Base-by-base conservation (phyloP, 2,888 invertebrate species). In the Germaria angustata region DNA sequence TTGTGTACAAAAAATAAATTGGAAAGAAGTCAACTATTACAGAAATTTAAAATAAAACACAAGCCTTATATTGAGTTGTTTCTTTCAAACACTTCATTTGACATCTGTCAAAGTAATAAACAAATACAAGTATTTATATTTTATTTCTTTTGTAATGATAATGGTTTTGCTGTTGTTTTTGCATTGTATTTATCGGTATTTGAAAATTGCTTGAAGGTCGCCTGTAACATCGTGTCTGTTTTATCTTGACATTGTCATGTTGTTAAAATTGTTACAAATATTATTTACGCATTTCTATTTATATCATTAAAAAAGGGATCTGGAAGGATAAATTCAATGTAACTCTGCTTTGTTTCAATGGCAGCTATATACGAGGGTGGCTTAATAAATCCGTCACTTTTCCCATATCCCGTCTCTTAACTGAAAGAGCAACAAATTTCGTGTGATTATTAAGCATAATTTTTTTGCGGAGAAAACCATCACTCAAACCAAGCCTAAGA, bases 131-230 rank as follows among this genome's bases (percentile, higher is more conserved):
- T 36, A 24, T 53, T 51, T 28, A 24, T 17, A 2, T 28, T 28
- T 68, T 22, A 7, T 13, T 2, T 3, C 7, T 41, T 41, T 53
- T 5, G 28, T 49, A 15, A 15, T 55, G 8, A 1, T 36, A 1
- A 17, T 44, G 32, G 36, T 46, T 34, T 57, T 36, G n/a, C 55
- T 36, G n/a, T 28, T 15, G 15, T 24, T 9, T 13, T 51, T 41
- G 53, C 22, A 49, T 34, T 4, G 28, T 28, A 41, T 55, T 80
- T 73, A 72, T 79, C 72, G 66, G 34, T 61, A 32, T 80, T 80
- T 73, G 68, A 24, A 73, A 69, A 73, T 73, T 68, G 80, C 80
- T 80, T 34, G 61, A 73, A 73, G 79, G 73, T 73, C 69, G 20
- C 63, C 61, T 61, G 68, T 69, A 73, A 73, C 80, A 80, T 61